Evolutionary conservation across 2,113 vertebrate genomes (phyloP).

Genomic region (Mixornis gularis): DNA sequence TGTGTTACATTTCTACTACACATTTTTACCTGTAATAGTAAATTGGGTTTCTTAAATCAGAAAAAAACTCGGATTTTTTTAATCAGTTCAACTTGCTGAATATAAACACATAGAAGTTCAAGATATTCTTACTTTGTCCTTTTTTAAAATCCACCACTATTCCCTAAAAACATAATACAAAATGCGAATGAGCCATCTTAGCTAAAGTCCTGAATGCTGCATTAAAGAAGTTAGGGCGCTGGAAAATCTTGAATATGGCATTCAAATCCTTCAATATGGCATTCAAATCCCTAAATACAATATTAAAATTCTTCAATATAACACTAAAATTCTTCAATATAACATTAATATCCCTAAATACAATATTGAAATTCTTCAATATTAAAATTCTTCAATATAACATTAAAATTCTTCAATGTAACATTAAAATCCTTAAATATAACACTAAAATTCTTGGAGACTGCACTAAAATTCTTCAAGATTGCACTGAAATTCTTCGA

Average conservation of each 20-base stretch:
- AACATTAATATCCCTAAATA: background rate
- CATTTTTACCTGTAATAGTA: background rate
- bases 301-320: background rate
- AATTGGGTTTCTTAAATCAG: background rate
- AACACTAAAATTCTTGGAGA: background rate
- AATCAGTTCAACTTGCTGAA: background rate
- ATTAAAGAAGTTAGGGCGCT: fast-evolving
- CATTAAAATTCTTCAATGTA: background rate
- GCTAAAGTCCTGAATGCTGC: background rate
- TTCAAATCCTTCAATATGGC: background rate
- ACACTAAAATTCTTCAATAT: background rate
- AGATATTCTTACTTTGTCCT: background rate
- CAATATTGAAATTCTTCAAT: background rate
- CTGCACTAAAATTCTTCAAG: background rate
- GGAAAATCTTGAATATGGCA: background rate
- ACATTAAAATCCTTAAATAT: background rate
- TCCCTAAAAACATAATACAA: background rate
- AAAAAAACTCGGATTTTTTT: background rate
- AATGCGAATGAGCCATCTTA: fast-evolving
- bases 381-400: background rate
- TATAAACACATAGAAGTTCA: background rate
- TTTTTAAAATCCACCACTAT: background rate
- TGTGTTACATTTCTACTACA: background rate
- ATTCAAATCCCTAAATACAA: background rate
- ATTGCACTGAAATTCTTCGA: background rate